phyloP scores from a whole-genome alignment of 2,888 invertebrate genomes.

The Chrysolina haemoptera region DNA sequence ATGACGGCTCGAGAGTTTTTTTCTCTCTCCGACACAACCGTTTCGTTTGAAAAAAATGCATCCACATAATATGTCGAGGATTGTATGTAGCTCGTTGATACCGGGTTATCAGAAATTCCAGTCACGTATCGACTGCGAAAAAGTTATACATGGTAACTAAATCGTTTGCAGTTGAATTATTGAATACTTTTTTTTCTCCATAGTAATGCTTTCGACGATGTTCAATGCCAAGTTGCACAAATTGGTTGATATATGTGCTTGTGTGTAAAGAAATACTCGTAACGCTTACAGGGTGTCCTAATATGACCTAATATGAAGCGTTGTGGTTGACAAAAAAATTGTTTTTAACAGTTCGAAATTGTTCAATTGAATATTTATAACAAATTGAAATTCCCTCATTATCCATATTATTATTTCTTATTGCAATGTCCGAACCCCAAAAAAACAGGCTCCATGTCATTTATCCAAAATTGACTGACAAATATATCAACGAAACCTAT shows the following conservation, averaged over 20 bases:
- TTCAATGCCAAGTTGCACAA: slow-evolving; percentile 5
- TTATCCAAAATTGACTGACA: too few relatives aligned
- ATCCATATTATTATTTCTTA: too few relatives aligned
- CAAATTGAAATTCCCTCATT: too few relatives aligned
- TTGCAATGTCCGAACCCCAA: too few relatives aligned
- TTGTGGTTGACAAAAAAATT: too few relatives aligned
- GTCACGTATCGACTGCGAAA: slow-evolving; percentile 11
- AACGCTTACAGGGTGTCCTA: too few relatives aligned
- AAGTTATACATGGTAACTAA: slow-evolving; percentile 21
- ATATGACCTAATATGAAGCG: too few relatives aligned
- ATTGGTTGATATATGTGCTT: background rate
- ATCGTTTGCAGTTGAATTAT: slow-evolving; percentile 13
- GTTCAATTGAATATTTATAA: too few relatives aligned
- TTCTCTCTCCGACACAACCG: background rate
- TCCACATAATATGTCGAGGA: slow-evolving; percentile 1
- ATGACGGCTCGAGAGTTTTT: background rate
- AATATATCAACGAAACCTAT: too few relatives aligned
- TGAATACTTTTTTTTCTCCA: background rate
- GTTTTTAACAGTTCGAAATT: too few relatives aligned
- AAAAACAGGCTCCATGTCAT: too few relatives aligned
- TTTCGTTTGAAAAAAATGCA: background rate
- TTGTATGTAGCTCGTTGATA: slow-evolving; percentile 10
- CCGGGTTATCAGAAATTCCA: background rate
- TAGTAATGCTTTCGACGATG: slow-evolving; percentile 12
- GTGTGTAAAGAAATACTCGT: too few relatives aligned